Base-by-base conservation (phyloP, 92 coral and sea anemone species). In the Parazoanthus atlanticus region DNA sequence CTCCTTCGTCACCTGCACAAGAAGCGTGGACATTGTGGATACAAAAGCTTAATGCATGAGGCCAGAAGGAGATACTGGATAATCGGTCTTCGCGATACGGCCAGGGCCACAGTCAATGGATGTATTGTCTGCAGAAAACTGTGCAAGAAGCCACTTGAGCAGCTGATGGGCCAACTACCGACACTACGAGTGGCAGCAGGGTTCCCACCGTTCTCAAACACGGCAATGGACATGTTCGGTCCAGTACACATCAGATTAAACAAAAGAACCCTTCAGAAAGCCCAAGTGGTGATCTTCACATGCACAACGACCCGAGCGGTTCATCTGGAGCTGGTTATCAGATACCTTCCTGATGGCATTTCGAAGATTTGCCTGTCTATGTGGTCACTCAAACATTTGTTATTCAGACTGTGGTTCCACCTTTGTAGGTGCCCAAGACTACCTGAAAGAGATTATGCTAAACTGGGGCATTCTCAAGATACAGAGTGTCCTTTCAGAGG, bases 141-240 rank as follows among this genome's bases (percentile, higher is more conserved):
- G n/a, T 78, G 86, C 49, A 73, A 64, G 32, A 81, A 73, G 66
- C 91, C 89, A 8, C 86, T 91, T 3, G 89, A 88, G 6, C 93
- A 91, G 74, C 69, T 91, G 13, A 88, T 88, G 93, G 93, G 91
- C 11, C 93, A 91, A 75, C 33, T 91, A 19, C 93, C 93, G 28
- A 91, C 80, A 58, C 88, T 91, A 13, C 85, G 91, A 8, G 86
- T 76, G 7, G 93, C 89, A 8, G 78, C 54, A 0, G 93, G 93
- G 16, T 33, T 76, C n/a, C 91, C 93, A 40, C 84, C 93, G n/a
- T 91, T 91, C 58, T 69, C 91, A 26, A 88, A 81, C 80, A 91
- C 93, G 0, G 93, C 93, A 2, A 33, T 88, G 77, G 93, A 91
- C 40, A 91, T 91, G 93, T 88, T 91, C 56, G 93, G 93, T 13